phyloP scores from a whole-genome alignment of 2,888 invertebrate species.

The Salpingus planirostris region DNA sequence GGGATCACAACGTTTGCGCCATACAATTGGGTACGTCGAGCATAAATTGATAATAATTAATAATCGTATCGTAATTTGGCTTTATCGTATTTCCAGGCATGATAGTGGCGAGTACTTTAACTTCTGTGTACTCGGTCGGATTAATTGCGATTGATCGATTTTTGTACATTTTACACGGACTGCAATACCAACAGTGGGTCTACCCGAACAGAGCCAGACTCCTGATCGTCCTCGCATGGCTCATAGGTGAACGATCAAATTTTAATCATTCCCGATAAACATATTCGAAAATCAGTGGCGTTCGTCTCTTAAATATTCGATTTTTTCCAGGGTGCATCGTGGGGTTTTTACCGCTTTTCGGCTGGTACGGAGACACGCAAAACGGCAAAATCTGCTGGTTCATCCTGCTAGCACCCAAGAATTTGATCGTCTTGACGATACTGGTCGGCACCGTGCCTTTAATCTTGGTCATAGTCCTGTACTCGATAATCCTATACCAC shows the following conservation, averaged over 20 bases:
- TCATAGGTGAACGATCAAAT: conserved; percentile 42
- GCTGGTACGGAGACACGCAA: conserved; percentile 47
- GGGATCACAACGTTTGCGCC: conserved; percentile 39
- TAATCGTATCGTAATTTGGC: neutral
- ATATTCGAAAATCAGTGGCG: no score
- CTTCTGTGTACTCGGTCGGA: conserved; percentile 56
- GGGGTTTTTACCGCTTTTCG: conserved; percentile 52
- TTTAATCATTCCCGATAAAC: no score
- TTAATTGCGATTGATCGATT: conserved; percentile 56
- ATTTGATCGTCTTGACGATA: conserved; percentile 48
- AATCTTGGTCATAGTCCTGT: conserved; percentile 42
- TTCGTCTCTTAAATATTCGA: neutral
- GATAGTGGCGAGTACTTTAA: conserved; percentile 54
- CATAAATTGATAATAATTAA: neutral
- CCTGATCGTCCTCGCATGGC: conserved; percentile 49
- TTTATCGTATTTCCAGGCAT: conserved; percentile 43
- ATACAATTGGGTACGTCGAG: conserved; percentile 37
- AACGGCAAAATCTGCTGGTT: conserved; percentile 51
- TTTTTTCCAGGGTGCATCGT: conserved; percentile 44
- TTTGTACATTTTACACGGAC: conserved; percentile 55
- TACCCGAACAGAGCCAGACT: conserved; percentile 50
- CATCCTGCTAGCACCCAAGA: conserved; percentile 47
- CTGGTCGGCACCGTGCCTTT: conserved; percentile 48
- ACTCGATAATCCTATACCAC: conserved; percentile 49
- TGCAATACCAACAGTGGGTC: conserved; percentile 54